These are phyloP conservation scores for Petrocephalus microphthalmus DNA, from an alignment of 2,113 vertebrate genomes.

Conservation along the genomic window DNA sequence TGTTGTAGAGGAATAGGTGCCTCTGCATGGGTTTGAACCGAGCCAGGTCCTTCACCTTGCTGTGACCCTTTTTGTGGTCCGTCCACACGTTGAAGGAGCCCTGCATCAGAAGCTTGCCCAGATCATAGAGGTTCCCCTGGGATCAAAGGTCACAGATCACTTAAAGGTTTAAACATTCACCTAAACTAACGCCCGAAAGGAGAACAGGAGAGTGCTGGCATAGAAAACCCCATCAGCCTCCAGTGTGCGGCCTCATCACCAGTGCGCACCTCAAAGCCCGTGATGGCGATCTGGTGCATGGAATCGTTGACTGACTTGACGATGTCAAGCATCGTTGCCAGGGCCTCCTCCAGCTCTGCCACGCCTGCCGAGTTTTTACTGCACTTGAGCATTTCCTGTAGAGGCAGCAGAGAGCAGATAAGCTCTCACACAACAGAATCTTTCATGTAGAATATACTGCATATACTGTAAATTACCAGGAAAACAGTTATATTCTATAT, in stretches of 20 bases:
- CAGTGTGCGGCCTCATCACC: background rate
- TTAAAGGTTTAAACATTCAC: background rate
- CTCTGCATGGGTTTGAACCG: conserved; percentile 93
- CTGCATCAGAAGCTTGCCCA: conserved; percentile 85
- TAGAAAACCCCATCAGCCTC: background rate
- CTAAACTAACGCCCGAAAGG: background rate
- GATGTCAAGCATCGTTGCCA: conserved; percentile 77
- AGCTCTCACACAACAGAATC: background rate
- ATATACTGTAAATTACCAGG: background rate
- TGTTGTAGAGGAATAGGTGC: conserved; percentile 86
- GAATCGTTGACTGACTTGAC: conserved; percentile 88
- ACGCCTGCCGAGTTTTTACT: conserved; percentile 77
- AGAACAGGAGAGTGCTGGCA: background rate
- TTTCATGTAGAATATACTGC: background rate
- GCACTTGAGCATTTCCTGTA: conserved; percentile 86
- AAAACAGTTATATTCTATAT: background rate
- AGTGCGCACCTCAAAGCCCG: conserved; percentile 74
- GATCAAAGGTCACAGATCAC: background rate
- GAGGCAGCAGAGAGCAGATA: background rate
- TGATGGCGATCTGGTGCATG: conserved; percentile 91
- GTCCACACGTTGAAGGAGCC: conserved; percentile 89
- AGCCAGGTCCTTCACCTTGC: conserved; percentile 90
- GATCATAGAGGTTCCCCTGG: conserved; percentile 76
- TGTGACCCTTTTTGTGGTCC: conserved; percentile 84
- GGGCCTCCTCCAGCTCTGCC: conserved; percentile 77